These are phyloP conservation scores for Rutilus rutilus DNA, from an alignment of 2,113 vertebrate species.

Conservation along the genomic window DNA sequence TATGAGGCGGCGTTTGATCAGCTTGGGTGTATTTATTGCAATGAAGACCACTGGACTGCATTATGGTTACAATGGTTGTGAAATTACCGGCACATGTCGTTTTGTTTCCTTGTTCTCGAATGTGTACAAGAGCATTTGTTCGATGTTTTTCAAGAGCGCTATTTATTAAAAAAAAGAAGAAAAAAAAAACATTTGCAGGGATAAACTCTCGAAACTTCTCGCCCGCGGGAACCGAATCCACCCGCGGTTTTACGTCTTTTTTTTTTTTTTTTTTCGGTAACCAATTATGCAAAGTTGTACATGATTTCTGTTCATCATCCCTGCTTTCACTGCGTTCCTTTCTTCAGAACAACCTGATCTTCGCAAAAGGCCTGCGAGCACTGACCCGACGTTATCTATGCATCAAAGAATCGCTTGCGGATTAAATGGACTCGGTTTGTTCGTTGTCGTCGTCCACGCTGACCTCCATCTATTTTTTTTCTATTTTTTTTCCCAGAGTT, in stretches of 20 bases:
- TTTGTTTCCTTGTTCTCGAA: constrained; percentile 30
- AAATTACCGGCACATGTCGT: constrained; percentile 46
- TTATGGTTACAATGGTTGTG: constrained; percentile 27
- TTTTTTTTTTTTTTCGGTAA: constrained; percentile 16
- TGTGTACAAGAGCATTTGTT: constrained; percentile 12
- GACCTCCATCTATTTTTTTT: background rate
- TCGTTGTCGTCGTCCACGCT: background rate
- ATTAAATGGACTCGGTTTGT: background rate
- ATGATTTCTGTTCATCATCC: background rate
- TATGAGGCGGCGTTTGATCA: constrained; percentile 6
- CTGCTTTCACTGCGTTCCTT: constrained; percentile 11
- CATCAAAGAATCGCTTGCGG: constrained; percentile 44
- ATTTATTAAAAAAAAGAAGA: constrained; percentile 42
- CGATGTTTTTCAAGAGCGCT: background rate
- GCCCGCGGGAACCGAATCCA: background rate
- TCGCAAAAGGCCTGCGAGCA: background rate
- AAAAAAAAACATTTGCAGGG: constrained; percentile 10
- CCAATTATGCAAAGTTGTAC: constrained; percentile 40
- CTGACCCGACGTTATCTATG: constrained; percentile 48
- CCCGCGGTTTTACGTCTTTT: constrained; percentile 6
- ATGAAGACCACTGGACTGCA: constrained; percentile 51
- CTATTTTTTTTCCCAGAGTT: background rate
- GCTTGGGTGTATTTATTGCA: constrained; percentile 48
- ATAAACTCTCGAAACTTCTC: background rate
- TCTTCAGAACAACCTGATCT: background rate